Percentiles rank a stretch among this genome's conserved stretches.
Evolutionary conservation across 2,113 vertebrate genomes (phyloP).

Genomic region (Aviceda subcristata): DNA sequence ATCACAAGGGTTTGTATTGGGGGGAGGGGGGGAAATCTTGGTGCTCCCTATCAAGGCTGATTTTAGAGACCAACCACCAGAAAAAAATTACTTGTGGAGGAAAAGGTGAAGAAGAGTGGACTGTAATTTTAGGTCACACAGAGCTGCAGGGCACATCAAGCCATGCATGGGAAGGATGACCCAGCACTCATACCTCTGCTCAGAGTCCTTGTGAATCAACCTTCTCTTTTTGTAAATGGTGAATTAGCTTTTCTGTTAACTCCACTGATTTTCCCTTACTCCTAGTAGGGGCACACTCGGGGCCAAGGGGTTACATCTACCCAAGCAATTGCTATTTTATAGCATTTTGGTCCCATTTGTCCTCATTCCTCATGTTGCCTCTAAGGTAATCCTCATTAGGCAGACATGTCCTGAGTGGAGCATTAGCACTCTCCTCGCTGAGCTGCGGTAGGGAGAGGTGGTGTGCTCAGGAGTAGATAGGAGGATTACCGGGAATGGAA

Average conservation of each 20-base stretch:
- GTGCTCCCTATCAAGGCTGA: background rate
- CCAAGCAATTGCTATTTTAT: background rate
- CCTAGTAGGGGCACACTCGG: background rate
- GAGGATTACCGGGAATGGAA: background rate
- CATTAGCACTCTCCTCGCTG: background rate
- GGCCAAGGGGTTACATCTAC: no score
- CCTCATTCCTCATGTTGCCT: background rate
- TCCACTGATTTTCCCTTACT: no score
- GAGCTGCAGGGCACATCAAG: background rate
- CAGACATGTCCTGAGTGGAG: background rate
- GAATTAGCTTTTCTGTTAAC: background rate
- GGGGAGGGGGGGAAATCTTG: background rate
- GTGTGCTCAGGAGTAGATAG: background rate
- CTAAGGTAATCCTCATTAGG: background rate
- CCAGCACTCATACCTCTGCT: background rate
- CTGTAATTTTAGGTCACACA: background rate
- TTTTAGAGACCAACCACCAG: background rate
- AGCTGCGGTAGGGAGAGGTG: background rate
- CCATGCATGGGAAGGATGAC: accelerated
- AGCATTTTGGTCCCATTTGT: background rate
- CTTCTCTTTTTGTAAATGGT: background rate
- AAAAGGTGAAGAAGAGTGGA: background rate
- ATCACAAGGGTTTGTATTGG: background rate
- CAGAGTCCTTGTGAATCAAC: background rate
- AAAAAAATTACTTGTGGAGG: background rate